phyloP scores from a whole-genome alignment of 2,888 invertebrate genomes.

The Napeogenes sylphis region DNA sequence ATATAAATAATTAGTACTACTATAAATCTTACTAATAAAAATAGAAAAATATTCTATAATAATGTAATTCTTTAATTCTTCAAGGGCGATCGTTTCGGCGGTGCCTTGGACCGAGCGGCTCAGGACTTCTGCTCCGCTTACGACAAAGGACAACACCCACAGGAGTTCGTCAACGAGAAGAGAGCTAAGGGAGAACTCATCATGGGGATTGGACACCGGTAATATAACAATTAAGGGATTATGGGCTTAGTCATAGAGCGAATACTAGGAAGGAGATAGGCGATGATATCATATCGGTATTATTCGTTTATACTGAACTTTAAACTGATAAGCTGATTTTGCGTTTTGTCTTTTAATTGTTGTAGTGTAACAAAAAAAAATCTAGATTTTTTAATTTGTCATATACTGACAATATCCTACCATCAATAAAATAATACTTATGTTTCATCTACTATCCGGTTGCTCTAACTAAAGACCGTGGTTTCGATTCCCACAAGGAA shows the following conservation, averaged over 20 bases:
- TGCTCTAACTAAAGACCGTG: no score
- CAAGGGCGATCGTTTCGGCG: conserved; percentile 98
- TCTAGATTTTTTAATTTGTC: no score
- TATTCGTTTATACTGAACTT: no score
- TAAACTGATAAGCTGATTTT: no score
- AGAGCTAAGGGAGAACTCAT: conserved; percentile 97
- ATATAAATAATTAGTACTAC: not conserved
- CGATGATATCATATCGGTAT: no score
- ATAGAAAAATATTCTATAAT: not conserved
- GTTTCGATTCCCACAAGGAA: no score
- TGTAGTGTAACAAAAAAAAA: no score
- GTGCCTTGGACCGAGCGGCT: conserved; percentile 98
- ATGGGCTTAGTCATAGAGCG: not conserved
- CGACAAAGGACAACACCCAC: conserved; percentile 94
- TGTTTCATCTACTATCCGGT: no score
- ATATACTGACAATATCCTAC: no score
- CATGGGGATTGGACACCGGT: conserved; percentile 98
- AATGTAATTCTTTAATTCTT: not conserved
- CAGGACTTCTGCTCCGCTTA: conserved; percentile 97
- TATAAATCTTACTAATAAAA: not conserved
- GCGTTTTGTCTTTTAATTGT: no score
- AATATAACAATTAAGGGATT: not conserved
- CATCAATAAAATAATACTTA: no score
- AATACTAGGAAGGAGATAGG: no score
- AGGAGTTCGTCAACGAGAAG: conserved; percentile 99